Evolutionary conservation across 2,113 vertebrate species (phyloP), one percentile per base, ranked within the genome.

Genomic region (Chaetorhynchus papuensis): DNA sequence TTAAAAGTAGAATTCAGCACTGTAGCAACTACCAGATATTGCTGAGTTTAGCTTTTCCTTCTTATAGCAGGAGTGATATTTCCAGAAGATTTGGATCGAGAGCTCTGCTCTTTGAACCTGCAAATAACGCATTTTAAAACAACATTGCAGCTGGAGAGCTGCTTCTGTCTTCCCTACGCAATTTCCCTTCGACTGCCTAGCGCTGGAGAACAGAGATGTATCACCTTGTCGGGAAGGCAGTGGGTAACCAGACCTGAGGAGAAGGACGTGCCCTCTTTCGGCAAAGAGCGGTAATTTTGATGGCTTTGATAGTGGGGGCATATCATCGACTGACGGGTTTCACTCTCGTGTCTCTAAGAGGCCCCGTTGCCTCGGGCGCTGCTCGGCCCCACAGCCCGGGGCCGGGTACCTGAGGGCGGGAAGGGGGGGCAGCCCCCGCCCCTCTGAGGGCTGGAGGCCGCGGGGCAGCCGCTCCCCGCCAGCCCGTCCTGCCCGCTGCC

Each of bases 181-280:
- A 6, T 16, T 50, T 61, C 31, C 37, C 49, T 35, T 42, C 26
- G 2, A 10, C 14, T 26, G n/a, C 31, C 6, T 4, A 3, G 42
- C 0, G 21, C 2, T 11, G 60, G 35, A 71, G 49, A 39, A 15
- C 3, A 19, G 52, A 28, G 41, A 12, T 26, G 15, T 2, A 27
- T 3, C 20, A 39, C 7, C 19, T 19, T 8, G 22, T 8, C 4
- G 27, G 19, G 78, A 28, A 8, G n/a, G 52, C n/a, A 11, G 6
- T 4, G 33, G 3, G 17, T 16, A 28, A 14, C 39, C 30, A 22
- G 20, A 19, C 27, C 59, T 26, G 41, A 1, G 50, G 71, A 26
- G 54, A 50, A 39, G 37, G 3, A 57, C 56, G 59, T 86, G 92
- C 87, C 96, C 95, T 93, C 94, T 97, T 63, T 91, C 37, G 94